Conservation (phyloP, 2,888 invertebrate species). For the Amphimallon solstitiale region DNA sequence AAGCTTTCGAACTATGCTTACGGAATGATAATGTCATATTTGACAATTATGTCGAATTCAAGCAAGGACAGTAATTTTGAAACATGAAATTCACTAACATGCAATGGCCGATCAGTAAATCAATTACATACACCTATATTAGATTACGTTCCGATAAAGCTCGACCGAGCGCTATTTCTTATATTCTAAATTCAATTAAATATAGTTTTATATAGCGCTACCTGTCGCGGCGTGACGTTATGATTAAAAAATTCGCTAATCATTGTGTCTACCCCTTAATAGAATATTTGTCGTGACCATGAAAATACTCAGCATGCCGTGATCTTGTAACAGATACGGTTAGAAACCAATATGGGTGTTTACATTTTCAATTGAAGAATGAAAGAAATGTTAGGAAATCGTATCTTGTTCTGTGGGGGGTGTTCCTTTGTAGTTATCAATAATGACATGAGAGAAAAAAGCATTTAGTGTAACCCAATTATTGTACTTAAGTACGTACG, state of each 20-base stretch:
- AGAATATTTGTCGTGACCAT: slow-evolving; percentile 3
- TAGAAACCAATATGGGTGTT: slow-evolving; percentile 4
- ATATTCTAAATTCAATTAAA: no score
- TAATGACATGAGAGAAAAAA: not conserved
- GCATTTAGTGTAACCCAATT: slow-evolving; percentile 1
- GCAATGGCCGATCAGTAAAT: no score
- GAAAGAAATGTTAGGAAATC: not conserved
- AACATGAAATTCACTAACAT: no score
- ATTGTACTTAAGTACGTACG: not conserved
- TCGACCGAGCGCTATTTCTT: no score
- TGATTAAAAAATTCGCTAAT: slow-evolving; percentile 12
- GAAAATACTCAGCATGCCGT: slow-evolving; percentile 1
- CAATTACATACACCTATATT: no score
- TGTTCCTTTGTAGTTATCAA: not conserved
- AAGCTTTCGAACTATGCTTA: no score
- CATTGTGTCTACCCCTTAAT: slow-evolving; percentile 2
- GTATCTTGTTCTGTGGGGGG: not conserved
- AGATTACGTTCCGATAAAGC: no score
- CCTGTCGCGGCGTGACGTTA: not conserved
- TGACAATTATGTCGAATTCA: no score
- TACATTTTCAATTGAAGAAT: slow-evolving; percentile 12
- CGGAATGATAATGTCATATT: no score
- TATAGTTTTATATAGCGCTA: no score
- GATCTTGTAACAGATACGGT: slow-evolving; percentile 25
- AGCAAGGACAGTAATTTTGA: no score